phyloP scores from a whole-genome alignment of 1,140 invertebrate species.

The Diorhabda carinulata region DNA sequence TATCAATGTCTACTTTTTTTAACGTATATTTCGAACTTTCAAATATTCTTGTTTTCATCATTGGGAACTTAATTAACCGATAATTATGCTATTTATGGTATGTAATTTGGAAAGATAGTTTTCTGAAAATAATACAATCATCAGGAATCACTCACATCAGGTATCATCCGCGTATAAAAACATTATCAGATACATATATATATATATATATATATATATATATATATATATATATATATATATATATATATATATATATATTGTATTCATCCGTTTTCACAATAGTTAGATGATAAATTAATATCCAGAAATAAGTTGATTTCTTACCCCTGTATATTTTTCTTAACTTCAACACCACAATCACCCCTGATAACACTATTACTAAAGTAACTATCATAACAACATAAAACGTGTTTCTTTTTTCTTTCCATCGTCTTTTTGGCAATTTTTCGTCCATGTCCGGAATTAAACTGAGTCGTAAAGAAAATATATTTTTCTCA shows the following conservation, averaged over 20 bases:
- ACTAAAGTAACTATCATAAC: conserved; percentile 8
- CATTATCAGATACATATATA: background rate
- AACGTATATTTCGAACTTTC: too few relatives aligned
- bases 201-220: background rate
- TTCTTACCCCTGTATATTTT: conserved; percentile 9
- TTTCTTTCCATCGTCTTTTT: conserved; percentile 4
- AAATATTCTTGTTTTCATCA: too few relatives aligned
- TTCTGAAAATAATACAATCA: too few relatives aligned
- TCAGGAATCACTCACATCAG: too few relatives aligned
- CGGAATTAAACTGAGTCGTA: background rate
- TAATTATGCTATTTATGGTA: too few relatives aligned
- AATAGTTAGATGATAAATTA: background rate
- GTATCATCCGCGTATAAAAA: background rate
- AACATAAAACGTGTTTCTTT: conserved; percentile 5
- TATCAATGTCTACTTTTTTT: too few relatives aligned
- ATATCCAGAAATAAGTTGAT: too few relatives aligned
- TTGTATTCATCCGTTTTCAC: background rate
- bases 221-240: background rate
- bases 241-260: background rate
- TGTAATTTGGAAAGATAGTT: too few relatives aligned
- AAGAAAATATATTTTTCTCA: too few relatives aligned
- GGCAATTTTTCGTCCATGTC: conserved; percentile 7
- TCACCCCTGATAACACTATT: conserved; percentile 2
- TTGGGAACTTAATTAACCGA: too few relatives aligned
- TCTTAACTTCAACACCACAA: conserved; percentile 8